phyloP scores from a whole-genome alignment of 2,113 vertebrate species.

The Nesospiza acunhae region DNA sequence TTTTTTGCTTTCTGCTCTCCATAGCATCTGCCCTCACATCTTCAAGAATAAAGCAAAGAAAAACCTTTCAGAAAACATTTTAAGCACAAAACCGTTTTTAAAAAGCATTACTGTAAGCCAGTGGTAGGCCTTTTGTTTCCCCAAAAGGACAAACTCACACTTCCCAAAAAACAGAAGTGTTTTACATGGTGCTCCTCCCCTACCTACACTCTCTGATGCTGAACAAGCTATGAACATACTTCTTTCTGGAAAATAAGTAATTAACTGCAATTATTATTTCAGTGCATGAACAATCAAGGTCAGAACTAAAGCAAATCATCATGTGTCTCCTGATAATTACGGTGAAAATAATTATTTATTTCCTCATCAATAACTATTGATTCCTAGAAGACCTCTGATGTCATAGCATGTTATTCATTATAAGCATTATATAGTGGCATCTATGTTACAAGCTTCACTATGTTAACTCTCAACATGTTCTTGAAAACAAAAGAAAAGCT shows the following conservation, averaged over 20 bases:
- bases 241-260: background rate
- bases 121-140: background rate
- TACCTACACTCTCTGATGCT: background rate
- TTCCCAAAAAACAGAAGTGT: background rate
- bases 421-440: background rate
- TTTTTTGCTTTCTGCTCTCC: background rate
- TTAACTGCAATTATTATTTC: background rate
- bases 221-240: background rate
- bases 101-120: background rate
- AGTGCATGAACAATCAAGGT: background rate
- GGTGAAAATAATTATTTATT: background rate
- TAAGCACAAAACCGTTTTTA: background rate
- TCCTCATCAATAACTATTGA: conserved; percentile 18
- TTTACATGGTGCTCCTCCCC: background rate
- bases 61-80: background rate
- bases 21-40: background rate
- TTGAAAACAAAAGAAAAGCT: background rate
- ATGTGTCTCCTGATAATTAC: background rate
- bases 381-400: background rate
- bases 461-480: background rate
- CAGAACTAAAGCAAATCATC: conserved; percentile 2
- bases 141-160: background rate
- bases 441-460: background rate
- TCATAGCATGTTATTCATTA: background rate
- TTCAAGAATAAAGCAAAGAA: background rate